Percentiles rank a stretch among this genome's conserved stretches.
phyloP scores from a whole-genome alignment of 2,113 vertebrate genomes.

The Gymnocephalus cernua region DNA sequence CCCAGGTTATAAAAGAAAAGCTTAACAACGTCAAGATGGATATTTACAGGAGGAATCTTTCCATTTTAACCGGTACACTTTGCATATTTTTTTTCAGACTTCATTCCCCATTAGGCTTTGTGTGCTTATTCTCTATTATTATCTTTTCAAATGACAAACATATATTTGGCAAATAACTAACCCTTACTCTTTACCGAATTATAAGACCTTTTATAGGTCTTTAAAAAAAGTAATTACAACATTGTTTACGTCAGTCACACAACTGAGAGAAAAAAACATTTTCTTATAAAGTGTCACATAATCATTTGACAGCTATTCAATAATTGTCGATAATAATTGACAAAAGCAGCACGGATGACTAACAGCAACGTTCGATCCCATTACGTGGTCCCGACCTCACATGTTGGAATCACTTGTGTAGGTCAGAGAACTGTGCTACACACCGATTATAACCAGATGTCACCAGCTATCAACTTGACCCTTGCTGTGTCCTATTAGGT shows the following conservation, averaged over 20 bases:
- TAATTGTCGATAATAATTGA: not conserved
- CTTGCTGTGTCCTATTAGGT: not conserved
- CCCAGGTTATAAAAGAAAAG: constrained; percentile 23
- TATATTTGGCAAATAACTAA: not conserved
- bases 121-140: not conserved
- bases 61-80: not conserved
- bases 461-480: constrained; percentile 2
- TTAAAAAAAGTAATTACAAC: not conserved
- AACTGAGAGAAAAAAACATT: not conserved
- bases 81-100: not conserved
- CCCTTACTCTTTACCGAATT: too few relatives aligned
- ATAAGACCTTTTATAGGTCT: not conserved
- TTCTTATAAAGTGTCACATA: not conserved
- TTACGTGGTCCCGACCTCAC: not conserved
- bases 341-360: not conserved
- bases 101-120: not conserved
- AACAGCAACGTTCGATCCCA: not conserved
- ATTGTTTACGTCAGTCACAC: not conserved
- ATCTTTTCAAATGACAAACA: not conserved
- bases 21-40: not conserved
- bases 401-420: not conserved
- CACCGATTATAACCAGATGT: not conserved
- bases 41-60: constrained; percentile 18
- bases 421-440: constrained; percentile 1
- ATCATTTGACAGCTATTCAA: not conserved